These are phyloP conservation scores for Xenops minutus DNA, from an alignment of 2,797 vertebrate species.

Conservation along the genomic window DNA sequence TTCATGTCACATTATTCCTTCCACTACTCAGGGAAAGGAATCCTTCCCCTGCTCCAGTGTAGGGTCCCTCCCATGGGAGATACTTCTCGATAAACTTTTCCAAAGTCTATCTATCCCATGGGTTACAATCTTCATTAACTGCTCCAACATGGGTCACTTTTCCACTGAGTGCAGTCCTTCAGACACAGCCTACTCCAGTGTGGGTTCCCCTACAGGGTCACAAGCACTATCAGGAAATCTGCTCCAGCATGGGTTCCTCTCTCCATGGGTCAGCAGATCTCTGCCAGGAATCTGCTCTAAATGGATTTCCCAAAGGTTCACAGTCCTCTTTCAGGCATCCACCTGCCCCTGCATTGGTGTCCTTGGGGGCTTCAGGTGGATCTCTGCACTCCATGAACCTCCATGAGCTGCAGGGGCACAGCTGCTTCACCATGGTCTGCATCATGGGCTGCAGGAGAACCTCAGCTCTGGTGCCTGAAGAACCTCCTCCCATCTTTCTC, in stretches of 20 bases:
- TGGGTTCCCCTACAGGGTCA: fast-evolving
- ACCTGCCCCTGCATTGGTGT: fast-evolving
- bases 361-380: background rate
- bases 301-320: background rate
- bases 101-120: fast-evolving
- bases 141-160: background rate
- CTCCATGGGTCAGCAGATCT: fast-evolving
- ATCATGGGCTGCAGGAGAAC: fast-evolving
- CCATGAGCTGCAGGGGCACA: background rate
- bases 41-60: fast-evolving
- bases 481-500: background rate
- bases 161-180: background rate
- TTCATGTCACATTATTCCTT: fast-evolving
- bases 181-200: background rate
- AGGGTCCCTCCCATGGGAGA: background rate
- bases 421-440: background rate
- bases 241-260: fast-evolving
- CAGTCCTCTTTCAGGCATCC: background rate
- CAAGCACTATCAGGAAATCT: background rate
- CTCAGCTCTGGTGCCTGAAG: fast-evolving
- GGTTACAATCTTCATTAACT: background rate
- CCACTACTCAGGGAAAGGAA: no score
- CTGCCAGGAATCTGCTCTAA: background rate
- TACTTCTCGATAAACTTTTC: background rate
- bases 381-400: fast-evolving